A percentile compares a stretch with the other conserved stretches of the same genome.
These are phyloP conservation scores for Uromys caudimaculatus DNA, from an alignment of 2,797 vertebrate genomes.

Conservation along the genomic window DNA sequence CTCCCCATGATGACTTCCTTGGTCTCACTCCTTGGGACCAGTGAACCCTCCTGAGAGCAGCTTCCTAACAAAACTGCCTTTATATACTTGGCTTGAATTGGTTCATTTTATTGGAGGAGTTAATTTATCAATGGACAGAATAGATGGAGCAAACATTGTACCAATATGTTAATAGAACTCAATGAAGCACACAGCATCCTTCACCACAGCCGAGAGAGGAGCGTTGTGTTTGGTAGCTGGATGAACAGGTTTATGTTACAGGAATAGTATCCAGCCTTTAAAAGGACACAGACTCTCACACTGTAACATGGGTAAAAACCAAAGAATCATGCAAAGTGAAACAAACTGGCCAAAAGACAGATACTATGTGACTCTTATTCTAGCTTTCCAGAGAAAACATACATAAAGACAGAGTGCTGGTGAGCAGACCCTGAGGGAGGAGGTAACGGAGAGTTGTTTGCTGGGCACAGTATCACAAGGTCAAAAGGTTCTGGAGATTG, in stretches of 20 bases:
- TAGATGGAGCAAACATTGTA: background rate
- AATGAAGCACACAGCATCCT: background rate
- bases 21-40: background rate
- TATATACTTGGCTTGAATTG: background rate
- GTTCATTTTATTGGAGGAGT: background rate
- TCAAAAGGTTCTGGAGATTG: background rate
- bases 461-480: too few species aligned
- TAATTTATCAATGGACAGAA: background rate
- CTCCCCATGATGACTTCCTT: background rate
- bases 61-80: background rate
- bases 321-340: background rate
- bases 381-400: background rate
- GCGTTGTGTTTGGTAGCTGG: too few species aligned
- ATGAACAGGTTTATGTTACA: background rate
- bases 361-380: background rate
- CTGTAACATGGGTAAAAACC: background rate
- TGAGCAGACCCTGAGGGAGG: background rate
- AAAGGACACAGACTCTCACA: background rate
- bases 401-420: background rate
- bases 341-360: background rate
- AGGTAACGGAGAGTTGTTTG: background rate
- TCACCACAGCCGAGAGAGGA: background rate
- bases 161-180: background rate
- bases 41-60: background rate
- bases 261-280: background rate